Percentiles rank a stretch among this genome's conserved stretches.
These are phyloP conservation scores for Labeo calbasu DNA, from an alignment of 2,797 vertebrate genomes.

Conservation along the genomic window DNA sequence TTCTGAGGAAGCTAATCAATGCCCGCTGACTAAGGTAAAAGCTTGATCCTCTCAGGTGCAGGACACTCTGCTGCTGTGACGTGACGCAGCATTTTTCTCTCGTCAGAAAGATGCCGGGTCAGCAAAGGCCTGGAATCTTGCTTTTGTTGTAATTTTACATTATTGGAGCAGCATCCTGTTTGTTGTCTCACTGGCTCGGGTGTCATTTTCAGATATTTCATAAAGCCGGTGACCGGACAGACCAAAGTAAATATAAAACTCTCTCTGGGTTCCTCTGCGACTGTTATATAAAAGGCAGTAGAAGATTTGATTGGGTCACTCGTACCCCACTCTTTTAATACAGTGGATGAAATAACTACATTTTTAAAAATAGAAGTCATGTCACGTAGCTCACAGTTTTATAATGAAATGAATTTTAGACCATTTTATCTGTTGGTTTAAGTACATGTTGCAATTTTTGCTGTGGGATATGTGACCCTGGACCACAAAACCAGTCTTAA, in stretches of 20 bases:
- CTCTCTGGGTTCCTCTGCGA: background rate
- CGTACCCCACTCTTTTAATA: background rate
- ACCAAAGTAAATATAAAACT: background rate
- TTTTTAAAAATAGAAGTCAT: background rate
- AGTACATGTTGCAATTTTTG: background rate
- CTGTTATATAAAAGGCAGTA: background rate
- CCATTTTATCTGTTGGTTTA: background rate
- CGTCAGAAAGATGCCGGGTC: conserved; percentile 14
- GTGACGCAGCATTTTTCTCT: conserved; percentile 47
- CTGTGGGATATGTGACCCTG: no score
- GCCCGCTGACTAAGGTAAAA: conserved; percentile 28
- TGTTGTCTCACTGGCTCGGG: conserved; percentile 10
- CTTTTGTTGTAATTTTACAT: conserved; percentile 31
- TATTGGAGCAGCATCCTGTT: conserved; percentile 23
- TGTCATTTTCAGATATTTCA: conserved; percentile 38
- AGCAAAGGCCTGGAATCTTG: conserved; percentile 20
- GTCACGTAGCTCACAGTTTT: background rate
- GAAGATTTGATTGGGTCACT: conserved; percentile 1
- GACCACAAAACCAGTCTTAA: no score
- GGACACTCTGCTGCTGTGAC: conserved; percentile 11
- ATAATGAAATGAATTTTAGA: background rate
- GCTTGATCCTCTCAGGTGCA: conserved; percentile 39
- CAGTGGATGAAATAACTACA: background rate
- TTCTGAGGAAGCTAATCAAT: conserved; percentile 34
- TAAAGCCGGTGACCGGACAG: conserved; percentile 20